Percentiles rank a stretch among this genome's conserved stretches.
These are phyloP conservation scores for Orientallactaga sibirica DNA, from an alignment of 2,797 vertebrate genomes.

Conservation along the genomic window DNA sequence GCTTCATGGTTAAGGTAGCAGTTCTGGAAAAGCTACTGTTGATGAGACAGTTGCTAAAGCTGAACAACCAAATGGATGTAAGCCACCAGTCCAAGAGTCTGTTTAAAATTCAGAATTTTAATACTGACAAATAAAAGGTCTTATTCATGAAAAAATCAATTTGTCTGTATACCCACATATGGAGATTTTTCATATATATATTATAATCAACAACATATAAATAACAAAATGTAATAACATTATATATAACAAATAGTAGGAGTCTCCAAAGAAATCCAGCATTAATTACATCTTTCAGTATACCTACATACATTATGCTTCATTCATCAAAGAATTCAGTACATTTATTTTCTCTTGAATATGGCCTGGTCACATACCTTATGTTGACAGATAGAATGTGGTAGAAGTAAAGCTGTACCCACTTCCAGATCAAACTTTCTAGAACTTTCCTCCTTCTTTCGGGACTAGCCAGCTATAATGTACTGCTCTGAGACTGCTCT, in stretches of 20 bases:
- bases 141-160: neutral
- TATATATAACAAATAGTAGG: neutral
- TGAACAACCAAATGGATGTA: too few relatives aligned
- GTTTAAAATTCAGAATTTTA: too few relatives aligned
- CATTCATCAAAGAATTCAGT: neutral
- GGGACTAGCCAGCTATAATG: neutral
- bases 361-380: neutral
- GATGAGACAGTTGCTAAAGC: too few relatives aligned
- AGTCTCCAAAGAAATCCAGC: neutral
- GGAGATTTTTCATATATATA: neutral
- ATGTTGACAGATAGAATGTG: constrained; percentile 21
- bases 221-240: neutral
- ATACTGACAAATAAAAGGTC: too few relatives aligned
- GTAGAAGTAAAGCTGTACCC: neutral
- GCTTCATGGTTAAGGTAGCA: too few relatives aligned
- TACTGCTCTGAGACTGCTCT: constrained; percentile 21
- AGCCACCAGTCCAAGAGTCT: too few relatives aligned
- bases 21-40: too few relatives aligned
- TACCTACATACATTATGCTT: neutral
- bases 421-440: constrained; percentile 31
- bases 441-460: neutral
- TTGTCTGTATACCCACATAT: neutral
- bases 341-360: constrained; percentile 14
- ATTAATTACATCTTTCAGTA: constrained; percentile 35
- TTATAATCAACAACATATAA: neutral